Percentiles rank a stretch among this genome's conserved stretches.
Conservation (phyloP, 2,113 vertebrate species). For the Choloepus hoffmanni region DNA sequence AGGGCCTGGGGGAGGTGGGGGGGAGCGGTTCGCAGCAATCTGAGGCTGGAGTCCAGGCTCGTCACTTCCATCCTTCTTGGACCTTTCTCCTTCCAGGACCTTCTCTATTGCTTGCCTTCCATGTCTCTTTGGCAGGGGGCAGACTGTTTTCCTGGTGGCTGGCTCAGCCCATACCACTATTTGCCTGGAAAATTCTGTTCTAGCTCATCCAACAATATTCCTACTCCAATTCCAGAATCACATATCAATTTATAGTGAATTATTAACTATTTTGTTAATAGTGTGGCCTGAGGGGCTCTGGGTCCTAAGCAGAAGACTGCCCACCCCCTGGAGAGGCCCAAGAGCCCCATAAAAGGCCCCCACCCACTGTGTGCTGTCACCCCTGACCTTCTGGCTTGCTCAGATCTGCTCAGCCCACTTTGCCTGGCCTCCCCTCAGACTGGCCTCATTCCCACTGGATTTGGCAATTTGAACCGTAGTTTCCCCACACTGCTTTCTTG, state of each 20-base stretch:
- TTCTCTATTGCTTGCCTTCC: not conserved
- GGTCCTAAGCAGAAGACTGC: not conserved
- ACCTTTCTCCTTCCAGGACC: not conserved
- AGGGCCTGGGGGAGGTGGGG: not conserved
- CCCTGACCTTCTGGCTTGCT: not conserved
- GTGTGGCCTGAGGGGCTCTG: rapidly evolving
- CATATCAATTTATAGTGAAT: rapidly evolving
- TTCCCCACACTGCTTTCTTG: not conserved
- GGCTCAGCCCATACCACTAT: rapidly evolving
- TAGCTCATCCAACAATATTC: not conserved
- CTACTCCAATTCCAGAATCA: not conserved
- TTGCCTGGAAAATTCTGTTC: not conserved
- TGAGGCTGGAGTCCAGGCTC: not conserved
- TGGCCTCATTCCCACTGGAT: not conserved
- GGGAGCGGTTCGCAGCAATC: rapidly evolving
- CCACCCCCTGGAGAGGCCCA: not conserved
- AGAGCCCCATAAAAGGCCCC: not conserved
- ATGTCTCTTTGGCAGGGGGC: not conserved
- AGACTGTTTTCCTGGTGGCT: not conserved
- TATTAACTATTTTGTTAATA: too few relatives aligned
- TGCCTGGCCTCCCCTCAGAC: not conserved
- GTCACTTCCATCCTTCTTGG: not conserved
- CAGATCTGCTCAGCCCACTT: rapidly evolving
- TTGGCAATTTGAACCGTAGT: not conserved
- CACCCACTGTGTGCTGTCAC: rapidly evolving